phyloP scores from a whole-genome alignment of 2,888 invertebrate genomes.

The Orgyia antiqua region DNA sequence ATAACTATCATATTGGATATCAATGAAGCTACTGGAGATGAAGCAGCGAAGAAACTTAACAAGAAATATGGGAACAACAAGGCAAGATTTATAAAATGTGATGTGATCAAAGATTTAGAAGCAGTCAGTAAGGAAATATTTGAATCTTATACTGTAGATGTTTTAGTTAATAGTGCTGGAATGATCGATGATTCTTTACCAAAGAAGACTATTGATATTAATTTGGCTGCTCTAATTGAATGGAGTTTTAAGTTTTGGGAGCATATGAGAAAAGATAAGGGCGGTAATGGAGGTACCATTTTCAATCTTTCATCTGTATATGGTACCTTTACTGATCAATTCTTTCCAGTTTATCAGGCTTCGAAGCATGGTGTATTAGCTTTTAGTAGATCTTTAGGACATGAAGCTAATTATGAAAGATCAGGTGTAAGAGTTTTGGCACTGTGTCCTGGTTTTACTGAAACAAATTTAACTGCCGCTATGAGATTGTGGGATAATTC shows the following conservation, averaged over 20 bases:
- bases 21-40: conserved; percentile 9
- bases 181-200: conserved; percentile 30
- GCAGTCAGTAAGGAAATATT: conserved; percentile 9
- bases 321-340: conserved; percentile 38
- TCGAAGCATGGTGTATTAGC: conserved; percentile 71
- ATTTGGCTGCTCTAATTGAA: conserved; percentile 34
- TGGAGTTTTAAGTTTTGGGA: conserved; percentile 69
- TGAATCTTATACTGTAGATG: conserved; percentile 33
- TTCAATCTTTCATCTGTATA: conserved; percentile 79
- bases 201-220: conserved; percentile 37
- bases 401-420: conserved; percentile 44
- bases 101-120: conserved; percentile 16
- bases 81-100: conserved; percentile 31
- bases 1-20: conserved; percentile 18
- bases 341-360: conserved; percentile 30
- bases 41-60: conserved; percentile 8
- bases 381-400: conserved; percentile 53
- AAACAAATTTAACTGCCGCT: conserved; percentile 2
- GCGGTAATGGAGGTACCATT: conserved; percentile 77
- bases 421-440: conserved; percentile 39
- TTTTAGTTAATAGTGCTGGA: conserved; percentile 60
- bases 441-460: conserved; percentile 21
- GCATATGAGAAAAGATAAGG: conserved; percentile 70
- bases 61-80: conserved; percentile 13
- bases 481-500: neutral